Conservation (phyloP, 1,140 invertebrate genomes). For the Odontomachus brunneus region DNA sequence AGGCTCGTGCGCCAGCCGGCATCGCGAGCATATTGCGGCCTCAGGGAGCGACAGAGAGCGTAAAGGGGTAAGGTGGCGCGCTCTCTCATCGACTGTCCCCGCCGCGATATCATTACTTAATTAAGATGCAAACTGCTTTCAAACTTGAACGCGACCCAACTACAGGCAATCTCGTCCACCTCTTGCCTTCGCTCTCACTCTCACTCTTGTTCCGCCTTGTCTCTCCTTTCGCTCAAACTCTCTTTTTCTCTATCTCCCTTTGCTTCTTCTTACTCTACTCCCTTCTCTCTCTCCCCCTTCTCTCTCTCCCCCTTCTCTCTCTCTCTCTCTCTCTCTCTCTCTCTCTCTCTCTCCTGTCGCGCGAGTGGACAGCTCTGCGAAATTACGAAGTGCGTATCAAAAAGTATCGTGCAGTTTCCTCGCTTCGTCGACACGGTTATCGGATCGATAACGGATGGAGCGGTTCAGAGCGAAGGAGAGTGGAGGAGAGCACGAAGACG, state of each 20-base stretch:
- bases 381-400: constrained; percentile 45
- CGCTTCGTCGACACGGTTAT: constrained; percentile 2
- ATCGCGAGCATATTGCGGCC: constrained; percentile 38
- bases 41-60: not conserved
- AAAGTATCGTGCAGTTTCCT: constrained; percentile 28
- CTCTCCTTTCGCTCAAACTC: too few relatives aligned
- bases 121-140: constrained; percentile 73
- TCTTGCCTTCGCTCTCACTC: constrained; percentile 3
- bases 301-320: too few relatives aligned
- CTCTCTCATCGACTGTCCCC: constrained; percentile 57
- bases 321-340: not conserved
- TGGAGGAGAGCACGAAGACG: constrained; percentile 10
- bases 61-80: constrained; percentile 1
- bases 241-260: not conserved
- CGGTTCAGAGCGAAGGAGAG: constrained; percentile 29
- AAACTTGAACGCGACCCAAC: constrained; percentile 63
- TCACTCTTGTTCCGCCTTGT: too few relatives aligned
- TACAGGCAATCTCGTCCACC: constrained; percentile 48
- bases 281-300: too few relatives aligned
- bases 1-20: constrained; percentile 13
- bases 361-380: constrained; percentile 23
- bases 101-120: constrained; percentile 69
- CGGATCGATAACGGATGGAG: constrained; percentile 43
- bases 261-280: too few relatives aligned
- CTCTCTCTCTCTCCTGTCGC: not conserved